phyloP scores from a whole-genome alignment of 2,888 invertebrate species.

The Ectropis crepuscularia region DNA sequence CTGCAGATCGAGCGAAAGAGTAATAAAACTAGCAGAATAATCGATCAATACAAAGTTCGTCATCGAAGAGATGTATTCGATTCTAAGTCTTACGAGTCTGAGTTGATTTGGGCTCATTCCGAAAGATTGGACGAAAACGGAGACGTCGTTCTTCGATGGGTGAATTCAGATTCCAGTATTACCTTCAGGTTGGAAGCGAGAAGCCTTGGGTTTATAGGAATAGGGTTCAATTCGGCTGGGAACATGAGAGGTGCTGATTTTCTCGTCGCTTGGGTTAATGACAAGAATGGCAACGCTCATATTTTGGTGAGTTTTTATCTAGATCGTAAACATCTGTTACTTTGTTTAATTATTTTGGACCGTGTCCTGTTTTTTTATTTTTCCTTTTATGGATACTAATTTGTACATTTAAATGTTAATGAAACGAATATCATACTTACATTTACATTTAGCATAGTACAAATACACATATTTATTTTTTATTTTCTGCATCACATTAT shows the following conservation, averaged over 20 bases:
- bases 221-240: conserved; percentile 93
- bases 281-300: conserved; percentile 87
- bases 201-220: conserved; percentile 93
- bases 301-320: conserved; percentile 88
- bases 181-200: conserved; percentile 93
- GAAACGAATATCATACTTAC: not conserved
- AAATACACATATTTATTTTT: no score
- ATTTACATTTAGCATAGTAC: not conserved
- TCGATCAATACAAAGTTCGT: conserved; percentile 68
- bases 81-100: conserved; percentile 74
- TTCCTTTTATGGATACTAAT: conserved; percentile 10
- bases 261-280: conserved; percentile 95
- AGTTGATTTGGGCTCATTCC: conserved; percentile 85
- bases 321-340: conserved; percentile 57
- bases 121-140: conserved; percentile 83
- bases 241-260: conserved; percentile 93
- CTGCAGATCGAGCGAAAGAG: conserved; percentile 67
- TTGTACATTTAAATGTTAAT: not conserved
- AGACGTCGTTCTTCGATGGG: conserved; percentile 87
- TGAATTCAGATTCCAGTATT: conserved; percentile 90
- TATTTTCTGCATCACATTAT: no score
- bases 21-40: conserved; percentile 70
- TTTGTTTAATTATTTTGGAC: conserved; percentile 44
- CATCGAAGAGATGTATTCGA: conserved; percentile 74
- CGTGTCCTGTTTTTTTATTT: conserved; percentile 36